Evolutionary conservation across 2,113 vertebrate genomes (phyloP).

Genomic region (Eolophus roseicapilla): DNA sequence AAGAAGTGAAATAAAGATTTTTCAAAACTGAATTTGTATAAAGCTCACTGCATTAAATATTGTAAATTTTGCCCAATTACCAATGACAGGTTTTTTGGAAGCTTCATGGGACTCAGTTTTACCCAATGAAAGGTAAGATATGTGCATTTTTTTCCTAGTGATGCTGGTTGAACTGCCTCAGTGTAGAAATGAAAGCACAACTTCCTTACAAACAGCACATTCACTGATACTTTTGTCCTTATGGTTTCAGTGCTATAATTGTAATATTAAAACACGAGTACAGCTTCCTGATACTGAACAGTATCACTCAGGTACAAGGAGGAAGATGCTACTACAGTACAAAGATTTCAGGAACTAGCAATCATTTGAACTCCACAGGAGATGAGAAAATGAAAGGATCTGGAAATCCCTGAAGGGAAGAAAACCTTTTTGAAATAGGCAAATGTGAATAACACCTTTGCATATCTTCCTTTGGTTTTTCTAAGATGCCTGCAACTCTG

Average conservation of each 20-base stretch:
- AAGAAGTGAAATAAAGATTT: neutral
- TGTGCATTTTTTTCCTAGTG: neutral
- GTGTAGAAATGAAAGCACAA: neutral
- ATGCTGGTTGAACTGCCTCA: neutral
- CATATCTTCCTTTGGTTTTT: neutral
- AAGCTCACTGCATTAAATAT: neutral
- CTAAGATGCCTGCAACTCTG: neutral
- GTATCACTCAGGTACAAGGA: neutral
- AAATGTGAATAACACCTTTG: neutral
- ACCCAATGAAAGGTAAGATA: neutral
- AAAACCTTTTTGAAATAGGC: neutral
- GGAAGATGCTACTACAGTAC: neutral
- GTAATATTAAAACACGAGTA: neutral
- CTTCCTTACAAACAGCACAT: neutral
- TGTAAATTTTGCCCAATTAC: neutral
- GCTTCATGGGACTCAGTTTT: neutral
- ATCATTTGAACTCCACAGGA: neutral
- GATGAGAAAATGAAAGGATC: neutral
- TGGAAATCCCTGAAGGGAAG: neutral
- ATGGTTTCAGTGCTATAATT: neutral
- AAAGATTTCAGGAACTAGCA: neutral
- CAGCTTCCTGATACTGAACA: neutral
- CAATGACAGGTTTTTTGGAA: neutral
- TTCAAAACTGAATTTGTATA: neutral
- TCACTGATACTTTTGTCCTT: neutral